Evolutionary conservation across 2,888 invertebrate genomes (phyloP), one percentile per base, ranked within the genome.

Genomic region (Yponomeuta evonymella): DNA sequence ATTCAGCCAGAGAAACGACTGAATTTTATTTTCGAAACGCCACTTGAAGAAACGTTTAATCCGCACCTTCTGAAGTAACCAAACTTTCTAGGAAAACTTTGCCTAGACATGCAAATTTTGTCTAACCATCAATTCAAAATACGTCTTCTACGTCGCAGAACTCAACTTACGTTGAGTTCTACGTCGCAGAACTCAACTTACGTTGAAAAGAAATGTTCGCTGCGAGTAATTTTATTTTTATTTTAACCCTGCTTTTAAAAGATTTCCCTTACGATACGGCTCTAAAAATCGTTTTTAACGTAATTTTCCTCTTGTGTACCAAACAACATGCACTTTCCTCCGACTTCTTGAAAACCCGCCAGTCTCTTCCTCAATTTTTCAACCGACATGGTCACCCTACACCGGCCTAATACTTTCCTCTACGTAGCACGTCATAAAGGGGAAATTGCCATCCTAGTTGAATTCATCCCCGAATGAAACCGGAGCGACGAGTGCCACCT

Each of bases 361-460:
- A 58, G 51, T 58, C 1, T 12, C 15, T 58, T 58, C 51, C 51
- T 58, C 51, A 58, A 58, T 58, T 6, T 64, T 23, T 64, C 4
- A 29, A 30, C 2, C 8, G 75, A 75, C 80, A 76, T 83, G 80
- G 81, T 23, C 78, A 83, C 83, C 74, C 75, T 80, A 77, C 29
- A 12, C 77, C 76, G 74, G 74, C 76, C 79, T 84, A 81, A 83
- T 80, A 83, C 81, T 79, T 78, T 78, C 66, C 81, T 82, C 80
- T 83, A 81, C 81, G 79, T 81, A 79, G 83, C 86, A 80, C 79
- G 84, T 83, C 87, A 84, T 90, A 90, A 90, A 89, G 84, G 80
- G 85, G 81, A 86, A 89, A 90, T 88, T 90, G 89, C 88, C 85
- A 84, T 85, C 84, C 87, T 86, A 87, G 86, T 89, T 87, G 87